Conservation (phyloP, 2,113 vertebrate species). For the Carassius carassius region DNA sequence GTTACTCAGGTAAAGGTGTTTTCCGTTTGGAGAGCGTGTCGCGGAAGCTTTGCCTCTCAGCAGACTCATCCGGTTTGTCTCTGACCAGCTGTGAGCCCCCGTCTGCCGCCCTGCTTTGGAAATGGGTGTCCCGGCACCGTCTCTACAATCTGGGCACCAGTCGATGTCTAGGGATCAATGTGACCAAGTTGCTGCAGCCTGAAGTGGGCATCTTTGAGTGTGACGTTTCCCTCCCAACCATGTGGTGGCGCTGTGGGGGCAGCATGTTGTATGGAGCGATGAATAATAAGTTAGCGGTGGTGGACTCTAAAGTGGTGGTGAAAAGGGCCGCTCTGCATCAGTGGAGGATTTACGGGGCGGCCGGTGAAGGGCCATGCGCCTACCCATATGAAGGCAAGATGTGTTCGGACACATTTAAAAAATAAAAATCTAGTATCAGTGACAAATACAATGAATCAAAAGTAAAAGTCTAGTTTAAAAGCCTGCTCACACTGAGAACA, state of each 20-base stretch:
- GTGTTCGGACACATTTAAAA: neutral
- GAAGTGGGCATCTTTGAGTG: conserved; percentile 81
- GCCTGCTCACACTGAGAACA: neutral
- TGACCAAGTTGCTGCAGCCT: conserved; percentile 71
- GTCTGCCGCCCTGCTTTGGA: conserved; percentile 86
- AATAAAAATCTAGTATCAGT: neutral
- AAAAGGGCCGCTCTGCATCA: conserved; percentile 68
- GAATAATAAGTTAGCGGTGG: conserved; percentile 76
- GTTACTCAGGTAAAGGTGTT: conserved; percentile 79
- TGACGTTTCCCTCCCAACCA: conserved; percentile 68
- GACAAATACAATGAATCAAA: neutral
- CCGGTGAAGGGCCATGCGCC: conserved; percentile 82
- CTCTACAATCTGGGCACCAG: conserved; percentile 86
- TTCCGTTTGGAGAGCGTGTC: conserved; percentile 85
- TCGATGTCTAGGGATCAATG: conserved; percentile 84
- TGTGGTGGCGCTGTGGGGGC: conserved; percentile 84
- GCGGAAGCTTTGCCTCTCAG: conserved; percentile 78
- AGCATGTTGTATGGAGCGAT: conserved; percentile 75
- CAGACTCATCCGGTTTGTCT: conserved; percentile 69
- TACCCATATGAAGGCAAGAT: conserved; percentile 84
- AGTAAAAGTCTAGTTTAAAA: neutral
- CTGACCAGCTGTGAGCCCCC: conserved; percentile 79
- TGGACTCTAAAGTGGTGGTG: conserved; percentile 75
- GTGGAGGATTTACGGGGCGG: conserved; percentile 82
- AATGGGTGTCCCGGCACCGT: conserved; percentile 86